Evolutionary conservation across 2,888 invertebrate species (phyloP).

Genomic region (Leptogaster cylindrica): DNA sequence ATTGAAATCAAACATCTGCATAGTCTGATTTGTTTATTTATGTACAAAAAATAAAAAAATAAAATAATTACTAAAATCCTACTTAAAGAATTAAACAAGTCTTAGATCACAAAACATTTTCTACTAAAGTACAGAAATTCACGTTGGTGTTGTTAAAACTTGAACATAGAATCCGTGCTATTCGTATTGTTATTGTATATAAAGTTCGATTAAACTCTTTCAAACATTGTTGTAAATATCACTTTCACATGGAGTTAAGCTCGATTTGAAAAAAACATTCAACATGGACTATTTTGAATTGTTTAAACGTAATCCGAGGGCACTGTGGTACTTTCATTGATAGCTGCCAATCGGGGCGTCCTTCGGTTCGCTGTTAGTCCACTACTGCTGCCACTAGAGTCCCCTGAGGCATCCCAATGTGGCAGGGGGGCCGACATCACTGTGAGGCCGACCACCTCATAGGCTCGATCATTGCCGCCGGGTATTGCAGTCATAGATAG

Average conservation of each 20-base stretch:
- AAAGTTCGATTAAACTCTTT: constrained; percentile 23
- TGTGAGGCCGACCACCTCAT: constrained; percentile 68
- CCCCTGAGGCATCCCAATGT: constrained; percentile 59
- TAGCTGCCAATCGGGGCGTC: constrained; percentile 64
- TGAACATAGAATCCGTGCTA: constrained; percentile 24
- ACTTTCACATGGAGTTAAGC: constrained; percentile 41
- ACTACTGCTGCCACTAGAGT: constrained; percentile 54
- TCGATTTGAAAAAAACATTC: constrained; percentile 31
- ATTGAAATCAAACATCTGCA: background rate
- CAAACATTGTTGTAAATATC: constrained; percentile 39
- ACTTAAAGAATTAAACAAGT: constrained; percentile 46
- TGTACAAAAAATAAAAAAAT: constrained; percentile 41
- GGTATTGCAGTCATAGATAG: constrained; percentile 66
- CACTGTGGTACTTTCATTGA: constrained; percentile 66
- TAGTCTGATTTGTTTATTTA: constrained; percentile 30
- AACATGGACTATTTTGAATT: constrained; percentile 10
- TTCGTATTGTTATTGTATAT: constrained; percentile 6
- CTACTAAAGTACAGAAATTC: constrained; percentile 35
- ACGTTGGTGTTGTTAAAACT: constrained; percentile 17
- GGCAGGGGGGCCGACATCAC: constrained; percentile 63
- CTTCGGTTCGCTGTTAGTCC: constrained; percentile 57
- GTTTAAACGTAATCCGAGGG: constrained; percentile 69
- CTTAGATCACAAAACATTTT: constrained; percentile 47
- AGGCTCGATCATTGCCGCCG: constrained; percentile 64
- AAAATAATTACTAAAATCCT: constrained; percentile 35